These are phyloP conservation scores for human (Homo sapiens) DNA, from an alignment of 2,113 vertebrate genomes.

Conservation along the genomic window GRCh38 chr2:239601001-239601500, in stretches of 20 bases:
- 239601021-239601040: background rate
- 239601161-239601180: background rate
- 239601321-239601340: background rate
- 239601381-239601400: background rate
- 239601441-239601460: background rate
- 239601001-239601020: background rate
- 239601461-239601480: background rate
- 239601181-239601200: background rate
- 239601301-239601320: background rate
- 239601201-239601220: background rate
- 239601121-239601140: background rate
- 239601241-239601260: background rate
- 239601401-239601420: background rate
- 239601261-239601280: background rate
- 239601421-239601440: background rate
- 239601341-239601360: background rate
- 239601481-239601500: background rate
- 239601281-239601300: no score
- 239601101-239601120: background rate
- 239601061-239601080: background rate
- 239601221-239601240: background rate
- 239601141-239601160: accelerated
- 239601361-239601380: background rate
- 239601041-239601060: background rate
- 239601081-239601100: background rate